phyloP scores from a whole-genome alignment of 2,113 vertebrate genomes.

The Scomber scombrus region DNA sequence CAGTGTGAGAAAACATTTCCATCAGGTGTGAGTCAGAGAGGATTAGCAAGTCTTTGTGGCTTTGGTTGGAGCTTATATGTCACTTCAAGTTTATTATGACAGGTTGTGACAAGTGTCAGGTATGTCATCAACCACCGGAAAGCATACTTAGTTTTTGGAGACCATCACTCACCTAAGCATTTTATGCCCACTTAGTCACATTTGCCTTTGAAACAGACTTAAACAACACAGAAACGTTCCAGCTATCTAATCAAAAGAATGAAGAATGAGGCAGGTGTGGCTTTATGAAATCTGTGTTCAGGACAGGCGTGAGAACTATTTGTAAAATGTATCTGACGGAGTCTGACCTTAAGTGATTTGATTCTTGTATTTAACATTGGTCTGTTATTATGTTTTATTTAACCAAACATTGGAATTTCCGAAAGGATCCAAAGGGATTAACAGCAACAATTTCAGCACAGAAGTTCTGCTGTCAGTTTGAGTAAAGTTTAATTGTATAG shows the following conservation, averaged over 20 bases:
- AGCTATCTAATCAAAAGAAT: neutral
- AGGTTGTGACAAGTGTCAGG: constrained; percentile 43
- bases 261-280: neutral
- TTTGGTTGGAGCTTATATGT: constrained; percentile 29
- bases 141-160: constrained; percentile 1
- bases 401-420: neutral
- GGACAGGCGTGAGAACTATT: neutral
- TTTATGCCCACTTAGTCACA: neutral
- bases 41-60: constrained; percentile 40
- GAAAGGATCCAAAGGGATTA: neutral
- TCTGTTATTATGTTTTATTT: neutral
- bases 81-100: constrained; percentile 41
- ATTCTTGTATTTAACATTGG: neutral
- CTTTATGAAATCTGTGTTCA: too few species aligned
- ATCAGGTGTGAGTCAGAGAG: constrained; percentile 45
- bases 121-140: constrained; percentile 40
- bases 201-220: neutral
- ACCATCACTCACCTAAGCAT: neutral
- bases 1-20: constrained; percentile 24
- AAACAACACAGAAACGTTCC: neutral
- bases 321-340: neutral
- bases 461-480: too few species aligned
- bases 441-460: neutral
- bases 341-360: neutral
- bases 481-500: too few species aligned